phyloP scores from a whole-genome alignment of 2,113 vertebrate species.

The Furnarius figulus region DNA sequence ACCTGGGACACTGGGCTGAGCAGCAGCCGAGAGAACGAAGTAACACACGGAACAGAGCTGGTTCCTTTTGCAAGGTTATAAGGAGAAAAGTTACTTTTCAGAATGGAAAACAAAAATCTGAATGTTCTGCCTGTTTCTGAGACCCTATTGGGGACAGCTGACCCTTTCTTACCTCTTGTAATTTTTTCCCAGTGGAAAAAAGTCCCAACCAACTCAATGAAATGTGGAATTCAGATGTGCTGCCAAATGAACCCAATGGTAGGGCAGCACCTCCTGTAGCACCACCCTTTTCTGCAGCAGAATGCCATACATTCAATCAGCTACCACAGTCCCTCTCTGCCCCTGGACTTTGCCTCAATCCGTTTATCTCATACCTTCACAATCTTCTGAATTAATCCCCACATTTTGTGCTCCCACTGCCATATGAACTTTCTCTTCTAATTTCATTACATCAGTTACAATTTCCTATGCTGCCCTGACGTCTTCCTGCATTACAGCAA shows the following conservation, averaged over 20 bases:
- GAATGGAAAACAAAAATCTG: neutral
- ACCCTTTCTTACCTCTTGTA: neutral
- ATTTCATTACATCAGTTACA: neutral
- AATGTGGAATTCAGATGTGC: neutral
- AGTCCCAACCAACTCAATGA: neutral
- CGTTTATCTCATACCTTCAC: neutral
- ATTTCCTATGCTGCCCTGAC: neutral
- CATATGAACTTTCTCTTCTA: neutral
- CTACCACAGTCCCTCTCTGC: neutral
- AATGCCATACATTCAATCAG: neutral
- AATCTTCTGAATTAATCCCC: neutral
- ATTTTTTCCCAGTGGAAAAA: neutral
- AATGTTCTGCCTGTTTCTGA: neutral
- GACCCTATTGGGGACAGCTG: neutral
- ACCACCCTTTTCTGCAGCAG: neutral
- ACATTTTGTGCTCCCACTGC: neutral
- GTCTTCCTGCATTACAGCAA: neutral
- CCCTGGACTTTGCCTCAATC: neutral
- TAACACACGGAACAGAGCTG: accelerated
- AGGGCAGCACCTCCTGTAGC: neutral
- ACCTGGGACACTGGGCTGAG: neutral
- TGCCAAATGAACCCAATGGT: neutral
- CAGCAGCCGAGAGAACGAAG: accelerated
- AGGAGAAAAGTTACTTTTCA: neutral
- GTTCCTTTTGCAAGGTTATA: neutral